Percentiles rank a stretch among this genome's conserved stretches.
Conservation (phyloP, 35 echinoderm and acorn worm genomes). For the Lytechinus pictus region DNA sequence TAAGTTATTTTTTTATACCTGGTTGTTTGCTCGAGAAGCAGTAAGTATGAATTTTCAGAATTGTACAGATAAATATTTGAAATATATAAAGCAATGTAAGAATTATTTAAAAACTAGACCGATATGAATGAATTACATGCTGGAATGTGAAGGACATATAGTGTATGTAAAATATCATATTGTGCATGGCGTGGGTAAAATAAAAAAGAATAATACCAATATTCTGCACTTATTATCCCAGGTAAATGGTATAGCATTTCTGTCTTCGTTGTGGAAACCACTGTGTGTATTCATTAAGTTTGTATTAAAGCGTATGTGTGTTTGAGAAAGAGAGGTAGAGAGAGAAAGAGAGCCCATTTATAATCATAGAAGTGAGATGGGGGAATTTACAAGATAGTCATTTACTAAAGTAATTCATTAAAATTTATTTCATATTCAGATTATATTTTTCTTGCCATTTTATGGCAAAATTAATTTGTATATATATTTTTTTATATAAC, state of each 20-base stretch:
- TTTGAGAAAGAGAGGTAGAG: not conserved
- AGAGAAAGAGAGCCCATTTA: not conserved
- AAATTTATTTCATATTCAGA: too few species aligned
- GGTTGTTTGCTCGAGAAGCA: not conserved
- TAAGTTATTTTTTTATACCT: not conserved
- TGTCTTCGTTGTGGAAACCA: not conserved
- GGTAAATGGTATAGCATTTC: not conserved
- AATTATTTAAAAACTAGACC: constrained; percentile 3
- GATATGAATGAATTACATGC: constrained; percentile 12
- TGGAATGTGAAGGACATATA: not conserved
- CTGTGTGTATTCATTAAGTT: too few species aligned
- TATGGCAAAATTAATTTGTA: too few species aligned
- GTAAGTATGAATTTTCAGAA: not conserved
- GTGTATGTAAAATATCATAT: not conserved
- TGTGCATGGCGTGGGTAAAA: constrained; percentile 16
- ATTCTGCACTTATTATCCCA: not conserved
- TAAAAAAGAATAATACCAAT: not conserved
- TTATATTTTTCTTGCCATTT: too few species aligned
- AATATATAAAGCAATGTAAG: constrained; percentile 14
- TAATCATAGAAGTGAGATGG: too few species aligned
- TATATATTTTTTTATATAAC: too few species aligned
- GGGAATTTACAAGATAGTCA: too few species aligned
- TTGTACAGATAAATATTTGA: constrained; percentile 6
- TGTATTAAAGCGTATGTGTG: too few species aligned
- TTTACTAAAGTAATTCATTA: too few species aligned